Evolutionary conservation across 2,113 vertebrate genomes (phyloP), one percentile per base, ranked within the genome.

Genomic region (Alexandromys fortis): DNA sequence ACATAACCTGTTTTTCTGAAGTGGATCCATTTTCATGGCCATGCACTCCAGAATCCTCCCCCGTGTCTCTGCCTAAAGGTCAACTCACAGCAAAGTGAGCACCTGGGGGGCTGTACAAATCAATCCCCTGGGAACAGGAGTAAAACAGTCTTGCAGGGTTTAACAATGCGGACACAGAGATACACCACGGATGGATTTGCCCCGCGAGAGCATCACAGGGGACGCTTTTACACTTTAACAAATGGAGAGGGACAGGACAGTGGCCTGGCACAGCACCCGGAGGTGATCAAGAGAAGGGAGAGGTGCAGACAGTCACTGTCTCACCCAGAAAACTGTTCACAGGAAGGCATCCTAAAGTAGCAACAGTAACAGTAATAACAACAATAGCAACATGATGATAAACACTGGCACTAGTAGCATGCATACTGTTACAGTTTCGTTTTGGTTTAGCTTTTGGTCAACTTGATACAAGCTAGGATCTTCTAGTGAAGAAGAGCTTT

Each of bases 151-250:
- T 22, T 21, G 3, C 8, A 3, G 4, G 35, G 2, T 30, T 19
- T 17, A 10, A 12, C 17, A 5, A 19, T 2, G 3, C n/a, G 30
- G 76, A 38, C 35, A 30, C 26, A 49, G 73, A 52, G n/a, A 52
- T 0, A 16, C 61, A 10, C 26, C 22, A 12, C 19, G 1, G 45
- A 28, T n/a, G 61, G 38, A 28, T 55, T 22, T 52, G 55, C 33
- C 16, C 63, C 17, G 26, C 9, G 73, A 47, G 33, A 11, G 7
- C 22, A 3, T 33, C 33, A 49, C 30, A 35, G 33, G 11, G 7
- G 42, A 13, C 13, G 1, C 5, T n/a, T 16, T 3, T 63, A 17
- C 22, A 1, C 4, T n/a, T 17, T 6, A 47, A 11, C 30, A 7
- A 45, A 38, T 16, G 24, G 3, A 24, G 75, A 49, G 26, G 30